Conservation (phyloP, 2,888 invertebrate species). For the Idaea aversata region DNA sequence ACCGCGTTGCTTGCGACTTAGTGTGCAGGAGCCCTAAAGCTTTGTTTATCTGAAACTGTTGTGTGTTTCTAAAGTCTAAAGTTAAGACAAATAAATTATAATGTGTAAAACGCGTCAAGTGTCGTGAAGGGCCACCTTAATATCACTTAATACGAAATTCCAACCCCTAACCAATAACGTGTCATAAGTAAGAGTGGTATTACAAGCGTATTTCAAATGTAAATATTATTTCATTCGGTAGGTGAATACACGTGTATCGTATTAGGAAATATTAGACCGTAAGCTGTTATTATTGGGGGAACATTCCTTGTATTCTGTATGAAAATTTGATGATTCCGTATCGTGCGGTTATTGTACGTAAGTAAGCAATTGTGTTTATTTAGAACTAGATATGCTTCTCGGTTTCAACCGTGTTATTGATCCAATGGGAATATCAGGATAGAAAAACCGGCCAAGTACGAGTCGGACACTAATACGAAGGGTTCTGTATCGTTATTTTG, state of each 20-base stretch:
- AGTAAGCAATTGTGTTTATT: background rate
- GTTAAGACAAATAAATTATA: background rate
- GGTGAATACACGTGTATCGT: background rate
- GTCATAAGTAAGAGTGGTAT: background rate
- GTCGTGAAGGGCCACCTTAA: background rate
- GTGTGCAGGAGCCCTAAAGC: no score
- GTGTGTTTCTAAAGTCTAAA: no score
- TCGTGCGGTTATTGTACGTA: background rate
- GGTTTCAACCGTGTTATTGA: no score
- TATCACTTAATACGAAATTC: background rate
- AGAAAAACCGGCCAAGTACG: no score
- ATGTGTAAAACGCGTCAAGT: background rate
- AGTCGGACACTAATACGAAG: no score
- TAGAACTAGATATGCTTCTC: background rate
- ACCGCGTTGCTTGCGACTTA: no score
- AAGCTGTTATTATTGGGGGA: background rate
- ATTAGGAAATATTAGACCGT: background rate
- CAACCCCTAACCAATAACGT: background rate
- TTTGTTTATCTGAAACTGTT: no score
- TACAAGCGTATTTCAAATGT: conserved; percentile 1
- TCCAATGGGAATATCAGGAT: no score
- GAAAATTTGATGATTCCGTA: background rate
- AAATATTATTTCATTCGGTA: background rate
- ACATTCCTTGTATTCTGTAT: background rate
- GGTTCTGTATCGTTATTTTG: no score